Evolutionary conservation across 2,888 invertebrate species (phyloP).

Genomic region (Hirtodrosophila trivittata): DNA sequence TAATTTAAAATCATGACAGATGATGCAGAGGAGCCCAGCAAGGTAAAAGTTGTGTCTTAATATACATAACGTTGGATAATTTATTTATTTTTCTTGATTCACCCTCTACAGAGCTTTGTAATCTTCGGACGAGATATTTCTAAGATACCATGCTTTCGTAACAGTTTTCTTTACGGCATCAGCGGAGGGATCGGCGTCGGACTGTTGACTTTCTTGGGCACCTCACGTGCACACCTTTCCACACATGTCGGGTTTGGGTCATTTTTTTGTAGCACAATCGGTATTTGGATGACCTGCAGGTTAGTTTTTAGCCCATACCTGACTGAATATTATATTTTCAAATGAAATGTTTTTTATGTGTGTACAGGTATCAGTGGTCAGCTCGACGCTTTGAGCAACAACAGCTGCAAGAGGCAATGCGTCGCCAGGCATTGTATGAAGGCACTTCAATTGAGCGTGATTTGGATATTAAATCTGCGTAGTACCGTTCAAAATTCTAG

Average conservation of each 20-base stretch:
- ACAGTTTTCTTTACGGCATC: constrained; percentile 90
- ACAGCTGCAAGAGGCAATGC: constrained; percentile 86
- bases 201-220: constrained; percentile 88
- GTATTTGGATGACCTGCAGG: constrained; percentile 88
- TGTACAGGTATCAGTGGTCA: constrained; percentile 87
- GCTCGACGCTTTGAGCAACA: constrained; percentile 87
- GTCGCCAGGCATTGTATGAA: constrained; percentile 86
- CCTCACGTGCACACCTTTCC: constrained; percentile 87
- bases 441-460: constrained; percentile 86
- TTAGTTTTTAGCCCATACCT: constrained; percentile 32
- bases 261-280: constrained; percentile 87
- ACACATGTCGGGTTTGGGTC: constrained; percentile 88
- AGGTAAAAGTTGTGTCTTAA: constrained; percentile 36
- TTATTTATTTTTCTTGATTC: too few species aligned
- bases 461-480: constrained; percentile 71
- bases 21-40: constrained; percentile 62
- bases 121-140: constrained; percentile 90
- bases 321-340: neutral
- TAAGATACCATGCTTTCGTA: constrained; percentile 92
- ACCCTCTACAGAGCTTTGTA: constrained; percentile 56
- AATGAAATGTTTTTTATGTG: neutral
- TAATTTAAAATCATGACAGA: constrained; percentile 52
- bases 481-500: constrained; percentile 28
- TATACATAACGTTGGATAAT: neutral
- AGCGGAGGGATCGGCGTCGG: constrained; percentile 88